Percentiles rank a stretch among this genome's conserved stretches.
phyloP scores from a whole-genome alignment of 2,113 vertebrate species.

The Bothrops jararaca region DNA sequence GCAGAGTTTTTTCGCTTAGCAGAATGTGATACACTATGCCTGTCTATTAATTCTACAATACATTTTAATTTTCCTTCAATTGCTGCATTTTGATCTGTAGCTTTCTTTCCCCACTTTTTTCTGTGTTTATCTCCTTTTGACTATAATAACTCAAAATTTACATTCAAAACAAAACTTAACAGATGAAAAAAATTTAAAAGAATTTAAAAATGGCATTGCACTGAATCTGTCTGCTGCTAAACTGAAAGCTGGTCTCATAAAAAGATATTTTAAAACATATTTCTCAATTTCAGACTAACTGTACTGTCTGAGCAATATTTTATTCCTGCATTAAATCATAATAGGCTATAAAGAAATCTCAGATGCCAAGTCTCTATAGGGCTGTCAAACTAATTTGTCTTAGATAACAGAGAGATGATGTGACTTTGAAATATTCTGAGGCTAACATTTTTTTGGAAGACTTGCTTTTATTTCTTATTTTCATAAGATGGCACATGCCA shows the following conservation, averaged over 20 bases:
- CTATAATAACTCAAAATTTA: constrained; percentile 55
- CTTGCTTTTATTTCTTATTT: constrained; percentile 52
- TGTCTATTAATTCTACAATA: constrained; percentile 32
- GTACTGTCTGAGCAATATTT: constrained; percentile 69
- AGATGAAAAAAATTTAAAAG: constrained; percentile 46
- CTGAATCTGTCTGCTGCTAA: constrained; percentile 65
- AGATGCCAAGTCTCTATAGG: constrained; percentile 67
- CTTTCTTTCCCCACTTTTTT: constrained; percentile 4
- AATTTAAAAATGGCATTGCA: constrained; percentile 56
- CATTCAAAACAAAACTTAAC: constrained; percentile 49
- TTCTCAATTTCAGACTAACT: constrained; percentile 65
- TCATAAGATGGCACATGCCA: background rate
- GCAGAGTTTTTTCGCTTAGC: background rate
- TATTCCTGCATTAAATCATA: constrained; percentile 66
- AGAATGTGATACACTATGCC: background rate
- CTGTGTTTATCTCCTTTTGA: background rate
- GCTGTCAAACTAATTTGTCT: constrained; percentile 71
- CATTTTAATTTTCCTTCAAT: constrained; percentile 48
- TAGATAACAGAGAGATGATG: constrained; percentile 60
- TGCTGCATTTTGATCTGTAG: constrained; percentile 49
- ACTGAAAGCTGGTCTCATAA: constrained; percentile 64
- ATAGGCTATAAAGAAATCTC: constrained; percentile 65
- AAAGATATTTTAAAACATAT: constrained; percentile 67
- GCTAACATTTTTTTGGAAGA: constrained; percentile 50
- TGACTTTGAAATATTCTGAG: constrained; percentile 65